Evolutionary conservation across 2,113 vertebrate species (phyloP).

Genomic region (Spilogale gracilis): DNA sequence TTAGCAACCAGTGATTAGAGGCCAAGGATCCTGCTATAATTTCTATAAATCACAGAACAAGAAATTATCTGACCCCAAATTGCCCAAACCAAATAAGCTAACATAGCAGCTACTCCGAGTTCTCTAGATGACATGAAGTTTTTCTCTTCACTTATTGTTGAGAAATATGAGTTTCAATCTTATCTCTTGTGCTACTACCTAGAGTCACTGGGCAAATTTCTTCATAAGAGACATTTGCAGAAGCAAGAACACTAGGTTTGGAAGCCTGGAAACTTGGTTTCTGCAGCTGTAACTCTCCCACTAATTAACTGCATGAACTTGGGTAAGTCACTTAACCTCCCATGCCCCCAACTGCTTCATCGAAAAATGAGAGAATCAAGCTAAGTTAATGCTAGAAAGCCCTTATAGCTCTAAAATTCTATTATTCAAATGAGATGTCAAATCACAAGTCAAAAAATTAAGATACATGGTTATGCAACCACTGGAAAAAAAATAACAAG

Average conservation of each 20-base stretch:
- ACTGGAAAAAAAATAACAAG: neutral
- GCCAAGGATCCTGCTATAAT: neutral
- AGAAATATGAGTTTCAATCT: neutral
- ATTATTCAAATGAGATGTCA: conserved; percentile 39
- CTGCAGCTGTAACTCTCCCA: neutral
- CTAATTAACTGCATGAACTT: neutral
- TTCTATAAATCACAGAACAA: neutral
- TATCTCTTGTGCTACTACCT: neutral
- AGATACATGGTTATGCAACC: neutral
- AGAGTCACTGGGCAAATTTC: neutral
- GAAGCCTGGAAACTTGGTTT: neutral
- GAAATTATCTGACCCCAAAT: neutral
- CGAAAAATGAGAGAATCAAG: conserved; percentile 33
- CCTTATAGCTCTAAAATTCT: conserved; percentile 23
- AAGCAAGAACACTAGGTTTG: neutral
- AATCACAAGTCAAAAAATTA: neutral
- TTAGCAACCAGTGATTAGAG: neutral
- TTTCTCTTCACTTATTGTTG: neutral
- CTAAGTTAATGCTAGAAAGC: conserved; percentile 57
- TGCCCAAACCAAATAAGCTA: neutral
- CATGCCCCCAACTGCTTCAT: neutral
- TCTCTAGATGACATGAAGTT: neutral
- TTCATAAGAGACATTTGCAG: neutral
- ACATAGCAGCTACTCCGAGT: neutral
- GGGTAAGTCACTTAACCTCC: conserved; percentile 50